These are phyloP conservation scores for Cephus sareptanus DNA, from an alignment of 2,888 invertebrate species.

Conservation along the genomic window DNA sequence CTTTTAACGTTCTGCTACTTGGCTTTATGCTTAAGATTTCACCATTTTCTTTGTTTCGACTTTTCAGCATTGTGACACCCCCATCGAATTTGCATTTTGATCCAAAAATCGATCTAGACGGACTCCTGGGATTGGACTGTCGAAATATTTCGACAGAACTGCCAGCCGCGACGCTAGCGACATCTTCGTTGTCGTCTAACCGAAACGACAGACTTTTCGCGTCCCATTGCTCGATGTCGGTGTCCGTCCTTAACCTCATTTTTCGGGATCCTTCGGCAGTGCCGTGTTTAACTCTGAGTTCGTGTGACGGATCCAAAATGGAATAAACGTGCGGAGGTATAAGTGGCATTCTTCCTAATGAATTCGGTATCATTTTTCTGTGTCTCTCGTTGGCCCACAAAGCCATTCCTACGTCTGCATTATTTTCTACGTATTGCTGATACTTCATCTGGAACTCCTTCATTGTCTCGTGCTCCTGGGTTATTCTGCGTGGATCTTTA, in stretches of 20 bases:
- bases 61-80: slow-evolving; percentile 25
- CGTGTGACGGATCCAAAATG: slow-evolving; percentile 39
- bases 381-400: slow-evolving; percentile 23
- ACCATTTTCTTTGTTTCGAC: slow-evolving; percentile 9
- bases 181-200: slow-evolving; percentile 26
- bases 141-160: not conserved
- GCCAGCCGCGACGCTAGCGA: no score
- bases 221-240: slow-evolving; percentile 16
- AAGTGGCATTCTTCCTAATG: slow-evolving; percentile 31
- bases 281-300: slow-evolving; percentile 35
- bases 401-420: slow-evolving; percentile 28
- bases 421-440: slow-evolving; percentile 29
- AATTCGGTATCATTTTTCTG: slow-evolving; percentile 22
- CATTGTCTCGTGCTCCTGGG: slow-evolving; percentile 30
- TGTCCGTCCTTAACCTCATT: slow-evolving; percentile 11
- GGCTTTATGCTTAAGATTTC: slow-evolving; percentile 28
- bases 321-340: slow-evolving; percentile 34
- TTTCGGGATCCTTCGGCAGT: slow-evolving; percentile 27
- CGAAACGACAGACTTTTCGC: slow-evolving; percentile 27
- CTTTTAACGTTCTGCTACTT: slow-evolving; percentile 12
- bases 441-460: slow-evolving; percentile 33
- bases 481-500: slow-evolving; percentile 23
- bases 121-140: slow-evolving; percentile 4
- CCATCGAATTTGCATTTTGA: slow-evolving; percentile 20
- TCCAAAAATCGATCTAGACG: slow-evolving; percentile 6